Evolutionary conservation across 2,797 vertebrate species (phyloP), one percentile per base, ranked within the genome.

Genomic region (Manis javanica): DNA sequence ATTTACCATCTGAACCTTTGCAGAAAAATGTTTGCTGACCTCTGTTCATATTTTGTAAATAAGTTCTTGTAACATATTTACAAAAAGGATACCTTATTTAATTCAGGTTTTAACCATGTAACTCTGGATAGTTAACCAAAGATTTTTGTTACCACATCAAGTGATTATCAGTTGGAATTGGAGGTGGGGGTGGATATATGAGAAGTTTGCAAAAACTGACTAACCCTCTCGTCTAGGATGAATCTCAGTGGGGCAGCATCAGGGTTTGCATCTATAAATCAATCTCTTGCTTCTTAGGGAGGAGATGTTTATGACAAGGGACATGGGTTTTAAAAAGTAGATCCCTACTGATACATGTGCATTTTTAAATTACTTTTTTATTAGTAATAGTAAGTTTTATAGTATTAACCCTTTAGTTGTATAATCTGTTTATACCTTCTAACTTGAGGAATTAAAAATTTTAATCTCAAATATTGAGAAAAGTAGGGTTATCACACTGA

Each of bases 101-200:
- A 87, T 59, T 92, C 37, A 77, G 23, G 46, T 90, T 94, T 77
- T 94, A 90, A 53, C 21, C 4, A 57, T 88, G 68, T 74, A 79
- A 53, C 85, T 90, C 59, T 15, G 13, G 75, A 69, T 61, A 31
- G 2, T 77, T 96, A 37, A 71, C 23, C 39, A 68, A 74, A 74
- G 42, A 74, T 93, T 49, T 5, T 82, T 87, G 46, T 82, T 63
- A 39, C 31, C 37, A 2, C 42, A 51, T 39, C 39, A 72, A 72
- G 26, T 86, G 49, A 51, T 89, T 89, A 37, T 94, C 57, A 79
- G 0, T 79, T 85, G 66, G 18, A 21, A 61, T 55, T 49, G 19
- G 51, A 66, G 23, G 5, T 91, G 14, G 4, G 51, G 39, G 7
- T 85, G 26, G 37, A 24, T 23, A 51, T 88, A 53, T 11, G 79